phyloP scores from a whole-genome alignment of 2,113 vertebrate genomes.

The Camelus bactrianus region DNA sequence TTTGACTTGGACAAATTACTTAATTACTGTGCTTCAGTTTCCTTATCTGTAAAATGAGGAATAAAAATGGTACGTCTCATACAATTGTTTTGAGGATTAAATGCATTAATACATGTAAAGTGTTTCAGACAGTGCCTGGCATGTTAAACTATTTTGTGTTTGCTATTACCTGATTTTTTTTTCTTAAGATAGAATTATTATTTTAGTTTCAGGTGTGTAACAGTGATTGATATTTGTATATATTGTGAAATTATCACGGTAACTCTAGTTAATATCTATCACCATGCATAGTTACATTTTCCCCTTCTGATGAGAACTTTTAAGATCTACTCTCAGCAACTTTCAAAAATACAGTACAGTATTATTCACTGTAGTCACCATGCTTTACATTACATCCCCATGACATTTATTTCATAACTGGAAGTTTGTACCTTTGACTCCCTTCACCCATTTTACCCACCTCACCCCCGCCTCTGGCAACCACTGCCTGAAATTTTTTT shows the following conservation, averaged over 20 bases:
- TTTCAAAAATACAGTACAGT: neutral
- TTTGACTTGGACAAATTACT: neutral
- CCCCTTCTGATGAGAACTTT: neutral
- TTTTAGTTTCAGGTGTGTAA: neutral
- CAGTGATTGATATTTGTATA: neutral
- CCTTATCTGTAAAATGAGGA: neutral
- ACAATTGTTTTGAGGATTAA: neutral
- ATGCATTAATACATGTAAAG: neutral
- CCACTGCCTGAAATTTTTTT: neutral
- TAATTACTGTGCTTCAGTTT: neutral
- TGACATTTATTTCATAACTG: neutral
- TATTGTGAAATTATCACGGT: neutral
- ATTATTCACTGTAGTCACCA: neutral
- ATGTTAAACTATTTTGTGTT: neutral
- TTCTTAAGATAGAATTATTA: neutral
- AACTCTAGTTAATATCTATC: neutral
- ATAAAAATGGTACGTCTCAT: neutral
- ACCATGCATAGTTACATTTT: neutral
- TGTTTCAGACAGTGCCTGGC: neutral
- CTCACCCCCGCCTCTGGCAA: neutral
- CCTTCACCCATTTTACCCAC: neutral
- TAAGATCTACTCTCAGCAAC: neutral
- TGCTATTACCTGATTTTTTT: neutral
- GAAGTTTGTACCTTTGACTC: neutral
- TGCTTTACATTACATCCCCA: neutral